These are phyloP conservation scores for Coenobita brevimanus DNA, from an alignment of 1,140 invertebrate species.

Conservation along the genomic window DNA sequence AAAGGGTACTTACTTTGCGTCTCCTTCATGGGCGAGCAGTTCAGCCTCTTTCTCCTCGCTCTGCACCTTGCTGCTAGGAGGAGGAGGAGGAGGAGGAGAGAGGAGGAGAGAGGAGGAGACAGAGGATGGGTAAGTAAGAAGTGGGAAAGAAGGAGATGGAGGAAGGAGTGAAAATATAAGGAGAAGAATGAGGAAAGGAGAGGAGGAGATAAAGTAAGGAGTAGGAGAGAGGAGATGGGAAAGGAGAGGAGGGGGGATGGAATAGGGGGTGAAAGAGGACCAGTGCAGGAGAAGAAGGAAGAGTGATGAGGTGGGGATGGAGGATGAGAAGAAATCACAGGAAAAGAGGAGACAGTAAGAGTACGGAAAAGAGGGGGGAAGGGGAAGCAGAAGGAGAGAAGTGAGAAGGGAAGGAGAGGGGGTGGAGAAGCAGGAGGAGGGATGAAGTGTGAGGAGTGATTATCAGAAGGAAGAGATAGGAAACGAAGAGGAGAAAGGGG, in stretches of 20 bases:
- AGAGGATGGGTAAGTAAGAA: background rate
- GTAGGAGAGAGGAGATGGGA: background rate
- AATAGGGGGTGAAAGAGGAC: background rate
- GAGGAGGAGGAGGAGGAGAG: background rate
- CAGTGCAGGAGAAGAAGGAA: too few relatives aligned
- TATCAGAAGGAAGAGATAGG: background rate
- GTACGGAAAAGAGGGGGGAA: too few relatives aligned
- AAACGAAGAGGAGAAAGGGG: background rate
- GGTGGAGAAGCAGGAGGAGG: background rate
- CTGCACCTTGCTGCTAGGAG: constrained; percentile 48
- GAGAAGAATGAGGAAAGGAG: background rate
- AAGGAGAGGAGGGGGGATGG: background rate
- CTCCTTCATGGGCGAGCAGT: constrained; percentile 27
- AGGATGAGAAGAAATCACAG: background rate
- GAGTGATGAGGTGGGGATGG: background rate
- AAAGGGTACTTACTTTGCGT: constrained; percentile 40
- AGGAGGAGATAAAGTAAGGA: background rate
- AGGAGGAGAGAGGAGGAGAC: background rate
- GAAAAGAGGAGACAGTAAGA: background rate
- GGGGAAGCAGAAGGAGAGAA: background rate
- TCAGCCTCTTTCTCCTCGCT: constrained; percentile 59
- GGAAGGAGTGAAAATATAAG: background rate
- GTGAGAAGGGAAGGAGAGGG: too few relatives aligned
- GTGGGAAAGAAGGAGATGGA: background rate
- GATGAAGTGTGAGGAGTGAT: too few relatives aligned